Percentiles rank a stretch among this genome's conserved stretches.
These are phyloP conservation scores for Eupristina koningsbergeri DNA, from an alignment of 1,140 invertebrate genomes.

Conservation along the genomic window DNA sequence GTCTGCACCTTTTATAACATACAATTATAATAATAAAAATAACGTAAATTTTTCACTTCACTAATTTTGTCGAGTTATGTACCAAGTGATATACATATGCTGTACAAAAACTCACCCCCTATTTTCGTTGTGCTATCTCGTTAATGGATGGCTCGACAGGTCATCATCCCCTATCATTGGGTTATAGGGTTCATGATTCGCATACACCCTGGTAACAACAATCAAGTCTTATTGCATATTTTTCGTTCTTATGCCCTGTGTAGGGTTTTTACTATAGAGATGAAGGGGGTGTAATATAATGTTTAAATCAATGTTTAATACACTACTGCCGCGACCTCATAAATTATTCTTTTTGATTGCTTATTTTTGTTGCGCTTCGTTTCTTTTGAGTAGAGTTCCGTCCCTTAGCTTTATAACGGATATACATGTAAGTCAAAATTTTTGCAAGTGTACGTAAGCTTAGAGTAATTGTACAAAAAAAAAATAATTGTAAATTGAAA, in stretches of 20 bases:
- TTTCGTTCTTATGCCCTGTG: neutral
- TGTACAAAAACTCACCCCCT: neutral
- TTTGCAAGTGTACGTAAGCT: neutral
- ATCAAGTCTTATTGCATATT: conserved; percentile 47
- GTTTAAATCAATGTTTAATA: no score
- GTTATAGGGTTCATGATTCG: no score
- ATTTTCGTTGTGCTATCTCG: neutral
- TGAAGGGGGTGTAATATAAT: neutral
- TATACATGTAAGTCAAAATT: conserved; percentile 27
- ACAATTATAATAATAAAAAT: neutral
- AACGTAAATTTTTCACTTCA: conserved; percentile 9
- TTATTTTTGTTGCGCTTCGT: conserved; percentile 64
- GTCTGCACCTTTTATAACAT: neutral
- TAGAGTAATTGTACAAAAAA: conserved; percentile 20
- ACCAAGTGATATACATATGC: no score
- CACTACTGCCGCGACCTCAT: conserved; percentile 66
- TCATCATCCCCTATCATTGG: conserved; percentile 21
- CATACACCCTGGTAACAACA: neutral
- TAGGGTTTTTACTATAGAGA: no score
- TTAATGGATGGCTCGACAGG: conserved; percentile 36
- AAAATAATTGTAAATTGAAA: no score
- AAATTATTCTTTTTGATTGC: conserved; percentile 71
- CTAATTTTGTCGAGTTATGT: no score
- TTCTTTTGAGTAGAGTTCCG: conserved; percentile 38
- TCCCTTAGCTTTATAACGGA: no score